Percentiles rank a stretch among this genome's conserved stretches.
Evolutionary conservation across 2,797 vertebrate genomes (phyloP).

Genomic region (Philypnodon macrostomus): DNA sequence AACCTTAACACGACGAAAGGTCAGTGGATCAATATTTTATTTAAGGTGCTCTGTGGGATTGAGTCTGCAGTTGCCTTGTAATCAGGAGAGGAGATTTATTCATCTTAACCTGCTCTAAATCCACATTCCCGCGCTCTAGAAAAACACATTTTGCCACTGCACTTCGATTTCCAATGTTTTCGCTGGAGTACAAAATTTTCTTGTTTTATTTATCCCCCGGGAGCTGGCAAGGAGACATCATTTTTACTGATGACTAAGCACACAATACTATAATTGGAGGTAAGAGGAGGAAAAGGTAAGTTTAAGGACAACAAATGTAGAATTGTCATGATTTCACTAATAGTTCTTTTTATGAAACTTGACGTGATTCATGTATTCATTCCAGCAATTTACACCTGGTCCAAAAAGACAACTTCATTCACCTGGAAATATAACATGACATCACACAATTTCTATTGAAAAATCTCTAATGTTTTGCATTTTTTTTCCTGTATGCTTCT

Average conservation of each 20-base stretch:
- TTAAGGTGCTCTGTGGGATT: conserved; percentile 76
- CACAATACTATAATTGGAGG: conserved; percentile 31
- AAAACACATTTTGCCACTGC: conserved; percentile 45
- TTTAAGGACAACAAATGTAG: conserved; percentile 12
- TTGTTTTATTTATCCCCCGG: conserved; percentile 56
- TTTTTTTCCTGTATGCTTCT: no score
- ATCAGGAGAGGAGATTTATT: conserved; percentile 77
- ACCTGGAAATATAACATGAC: no score
- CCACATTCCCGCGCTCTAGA: conserved; percentile 43
- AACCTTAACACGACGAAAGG: conserved; percentile 73
- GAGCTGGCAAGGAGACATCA: conserved; percentile 34
- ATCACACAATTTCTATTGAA: no score
- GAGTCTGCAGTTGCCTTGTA: conserved; percentile 63
- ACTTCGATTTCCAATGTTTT: conserved; percentile 65
- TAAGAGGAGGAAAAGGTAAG: conserved; percentile 20
- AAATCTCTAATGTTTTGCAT: no score
- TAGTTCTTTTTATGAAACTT: no score
- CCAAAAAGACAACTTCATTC: no score
- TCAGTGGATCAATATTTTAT: conserved; percentile 82
- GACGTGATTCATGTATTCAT: no score
- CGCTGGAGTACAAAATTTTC: conserved; percentile 55
- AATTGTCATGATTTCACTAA: no score
- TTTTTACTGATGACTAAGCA: conserved; percentile 37
- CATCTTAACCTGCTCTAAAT: conserved; percentile 74
- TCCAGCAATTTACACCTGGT: no score